Conservation (phyloP, 2,113 vertebrate genomes). For the Burhinus bistriatus region DNA sequence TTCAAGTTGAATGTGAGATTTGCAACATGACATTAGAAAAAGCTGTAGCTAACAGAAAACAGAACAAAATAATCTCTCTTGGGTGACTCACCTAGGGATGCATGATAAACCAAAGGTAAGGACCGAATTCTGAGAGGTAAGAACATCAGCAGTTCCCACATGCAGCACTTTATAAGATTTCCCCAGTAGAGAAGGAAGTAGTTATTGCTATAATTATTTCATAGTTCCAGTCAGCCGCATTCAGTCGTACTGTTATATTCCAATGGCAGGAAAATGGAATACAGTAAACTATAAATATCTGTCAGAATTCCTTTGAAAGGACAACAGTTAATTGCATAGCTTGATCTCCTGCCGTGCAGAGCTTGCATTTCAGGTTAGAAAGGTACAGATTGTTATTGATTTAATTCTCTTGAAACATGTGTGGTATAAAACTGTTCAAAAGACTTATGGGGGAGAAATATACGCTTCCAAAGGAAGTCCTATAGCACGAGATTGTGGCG, state of each 20-base stretch:
- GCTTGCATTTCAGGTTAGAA: conserved; percentile 67
- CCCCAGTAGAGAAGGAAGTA: conserved; percentile 54
- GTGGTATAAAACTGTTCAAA: conserved; percentile 63
- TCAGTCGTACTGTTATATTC: conserved; percentile 41
- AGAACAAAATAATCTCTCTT: neutral
- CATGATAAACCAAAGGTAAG: neutral
- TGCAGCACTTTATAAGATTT: conserved; percentile 26
- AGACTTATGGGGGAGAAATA: conserved; percentile 61
- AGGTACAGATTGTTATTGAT: conserved; percentile 71
- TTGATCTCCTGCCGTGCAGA: conserved; percentile 64
- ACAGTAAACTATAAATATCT: conserved; percentile 70
- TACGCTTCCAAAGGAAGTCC: conserved; percentile 50
- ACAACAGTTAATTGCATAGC: conserved; percentile 69
- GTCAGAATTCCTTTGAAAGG: conserved; percentile 69
- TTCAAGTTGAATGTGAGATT: neutral
- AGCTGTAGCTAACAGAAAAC: neutral
- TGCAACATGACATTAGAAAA: neutral
- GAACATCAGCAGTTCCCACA: conserved; percentile 22
- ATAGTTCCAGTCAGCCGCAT: conserved; percentile 65
- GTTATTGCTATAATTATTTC: conserved; percentile 65
- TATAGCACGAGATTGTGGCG: neutral
- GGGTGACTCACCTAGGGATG: neutral
- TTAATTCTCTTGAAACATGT: conserved; percentile 69
- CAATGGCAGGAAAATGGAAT: conserved; percentile 60
- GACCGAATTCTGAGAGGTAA: neutral